Evolutionary conservation across 37 sponge, comb jelly and placozoan species (phyloP).

Genomic region (Aphrocallistes beatrix): DNA sequence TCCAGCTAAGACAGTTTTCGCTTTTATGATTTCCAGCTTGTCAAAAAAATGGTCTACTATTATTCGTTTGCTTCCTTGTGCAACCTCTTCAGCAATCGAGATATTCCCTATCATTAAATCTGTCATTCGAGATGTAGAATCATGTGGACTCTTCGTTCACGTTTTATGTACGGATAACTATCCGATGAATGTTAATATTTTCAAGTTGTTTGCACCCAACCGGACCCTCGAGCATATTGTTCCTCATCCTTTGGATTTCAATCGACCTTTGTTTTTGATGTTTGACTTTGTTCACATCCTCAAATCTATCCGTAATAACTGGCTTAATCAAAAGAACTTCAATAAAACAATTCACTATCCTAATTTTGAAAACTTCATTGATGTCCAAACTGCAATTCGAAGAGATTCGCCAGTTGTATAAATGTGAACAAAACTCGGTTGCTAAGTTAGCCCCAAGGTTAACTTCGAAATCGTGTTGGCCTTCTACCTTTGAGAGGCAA

Average conservation of each 20-base stretch:
- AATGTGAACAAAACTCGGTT: neutral
- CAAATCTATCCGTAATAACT: neutral
- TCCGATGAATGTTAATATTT: neutral
- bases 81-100: too few relatives aligned
- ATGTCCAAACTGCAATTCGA: too few relatives aligned
- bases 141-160: neutral
- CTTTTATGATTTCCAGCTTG: conserved; percentile 11
- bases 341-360: neutral
- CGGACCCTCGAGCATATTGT: neutral
- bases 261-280: neutral
- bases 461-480: neutral
- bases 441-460: neutral
- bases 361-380: conserved; percentile 2
- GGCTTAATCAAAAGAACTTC: neutral
- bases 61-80: neutral
- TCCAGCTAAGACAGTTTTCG: neutral
- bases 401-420: neutral
- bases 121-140: too few relatives aligned
- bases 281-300: neutral
- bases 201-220: neutral
- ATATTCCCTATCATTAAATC: too few relatives aligned
- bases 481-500: neutral
- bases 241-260: neutral
- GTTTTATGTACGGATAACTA: neutral
- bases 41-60: neutral